Evolutionary conservation across 2,797 vertebrate species (phyloP).

Genomic region (Calcarius lapponicus): DNA sequence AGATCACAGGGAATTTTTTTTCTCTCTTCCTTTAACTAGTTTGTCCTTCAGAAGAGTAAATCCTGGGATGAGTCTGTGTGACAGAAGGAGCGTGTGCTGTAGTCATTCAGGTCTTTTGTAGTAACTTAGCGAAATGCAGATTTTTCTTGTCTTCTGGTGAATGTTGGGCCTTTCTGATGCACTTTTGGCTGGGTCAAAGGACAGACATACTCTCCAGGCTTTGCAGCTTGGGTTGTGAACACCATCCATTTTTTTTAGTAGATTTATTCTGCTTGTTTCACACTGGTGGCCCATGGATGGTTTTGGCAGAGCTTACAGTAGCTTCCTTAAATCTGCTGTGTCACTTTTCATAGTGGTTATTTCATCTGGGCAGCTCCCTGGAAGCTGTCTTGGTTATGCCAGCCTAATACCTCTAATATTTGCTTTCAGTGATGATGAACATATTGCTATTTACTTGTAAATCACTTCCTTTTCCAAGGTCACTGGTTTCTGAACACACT

Average conservation of each 20-base stretch:
- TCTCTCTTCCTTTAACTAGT: neutral
- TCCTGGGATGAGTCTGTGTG: neutral
- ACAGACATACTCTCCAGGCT: neutral
- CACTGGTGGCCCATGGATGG: neutral
- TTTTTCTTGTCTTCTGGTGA: neutral
- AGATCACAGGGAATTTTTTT: neutral
- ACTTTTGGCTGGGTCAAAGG: neutral
- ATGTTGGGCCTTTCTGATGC: neutral
- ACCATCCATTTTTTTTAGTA: neutral
- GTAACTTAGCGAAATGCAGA: neutral
- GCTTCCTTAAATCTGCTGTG: neutral
- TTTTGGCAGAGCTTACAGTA: neutral
- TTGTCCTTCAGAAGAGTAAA: neutral
- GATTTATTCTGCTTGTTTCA: neutral
- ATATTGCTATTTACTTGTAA: neutral
- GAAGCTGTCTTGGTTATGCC: neutral
- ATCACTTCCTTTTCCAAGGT: neutral
- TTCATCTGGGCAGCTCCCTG: neutral
- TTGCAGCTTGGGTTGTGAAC: neutral
- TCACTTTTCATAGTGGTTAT: neutral
- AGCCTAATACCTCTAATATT: neutral
- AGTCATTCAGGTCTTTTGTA: neutral
- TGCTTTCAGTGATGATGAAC: neutral
- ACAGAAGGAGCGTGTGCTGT: fast-evolving
- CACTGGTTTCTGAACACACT: neutral